Evolutionary conservation across 2,888 invertebrate genomes (phyloP).

Genomic region (Oxytorus armatus): DNA sequence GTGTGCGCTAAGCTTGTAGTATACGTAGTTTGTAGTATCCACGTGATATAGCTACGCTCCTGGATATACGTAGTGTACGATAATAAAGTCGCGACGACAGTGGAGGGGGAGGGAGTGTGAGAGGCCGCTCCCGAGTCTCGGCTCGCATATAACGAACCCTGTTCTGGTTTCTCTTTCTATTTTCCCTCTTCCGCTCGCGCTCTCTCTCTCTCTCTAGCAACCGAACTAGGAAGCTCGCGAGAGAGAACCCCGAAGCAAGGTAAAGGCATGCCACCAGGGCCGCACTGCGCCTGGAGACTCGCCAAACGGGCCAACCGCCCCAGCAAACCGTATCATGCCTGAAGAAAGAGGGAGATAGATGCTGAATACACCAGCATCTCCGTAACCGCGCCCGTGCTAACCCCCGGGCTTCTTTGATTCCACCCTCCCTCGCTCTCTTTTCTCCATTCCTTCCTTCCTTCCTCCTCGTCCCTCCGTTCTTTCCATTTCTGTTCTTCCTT

Average conservation of each 20-base stretch:
- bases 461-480: slow-evolving; percentile 5
- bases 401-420: slow-evolving; percentile 62
- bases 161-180: slow-evolving; percentile 32
- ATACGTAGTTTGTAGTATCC: slow-evolving; percentile 29
- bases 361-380: slow-evolving; percentile 66
- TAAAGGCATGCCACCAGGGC: slow-evolving; percentile 72
- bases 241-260: slow-evolving; percentile 50
- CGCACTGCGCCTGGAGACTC: slow-evolving; percentile 83
- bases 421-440: slow-evolving; percentile 32
- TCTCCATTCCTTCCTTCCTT: slow-evolving; percentile 26
- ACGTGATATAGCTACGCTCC: slow-evolving; percentile 27
- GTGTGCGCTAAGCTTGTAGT: slow-evolving; percentile 32
- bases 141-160: slow-evolving; percentile 41
- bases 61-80: slow-evolving; percentile 56
- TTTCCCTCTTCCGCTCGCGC: not conserved
- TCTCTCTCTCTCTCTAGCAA: slow-evolving; percentile 61
- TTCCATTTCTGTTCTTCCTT: slow-evolving; percentile 24
- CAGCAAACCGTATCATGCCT: slow-evolving; percentile 69
- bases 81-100: slow-evolving; percentile 63
- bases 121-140: slow-evolving; percentile 37
- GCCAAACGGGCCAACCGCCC: slow-evolving; percentile 79
- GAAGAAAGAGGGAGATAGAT: slow-evolving; percentile 57
- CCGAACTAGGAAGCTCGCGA: slow-evolving; percentile 43
- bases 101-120: not conserved
- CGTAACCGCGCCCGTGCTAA: slow-evolving; percentile 71